Conservation (phyloP, 2,797 vertebrate genomes). For the Saxicola maurus region DNA sequence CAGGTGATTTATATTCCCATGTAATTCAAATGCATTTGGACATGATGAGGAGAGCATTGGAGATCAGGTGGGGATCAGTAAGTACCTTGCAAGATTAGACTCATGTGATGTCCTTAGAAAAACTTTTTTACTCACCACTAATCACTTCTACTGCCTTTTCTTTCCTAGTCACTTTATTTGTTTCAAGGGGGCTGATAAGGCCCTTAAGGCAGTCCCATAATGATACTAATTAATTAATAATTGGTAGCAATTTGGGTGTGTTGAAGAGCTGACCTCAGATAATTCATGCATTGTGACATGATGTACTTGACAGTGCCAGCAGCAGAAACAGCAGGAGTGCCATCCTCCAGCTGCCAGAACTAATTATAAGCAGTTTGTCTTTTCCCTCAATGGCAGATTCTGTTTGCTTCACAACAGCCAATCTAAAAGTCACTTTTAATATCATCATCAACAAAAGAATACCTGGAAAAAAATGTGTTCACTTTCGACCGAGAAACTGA, state of each 20-base stretch:
- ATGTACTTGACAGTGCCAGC: slow-evolving; percentile 54
- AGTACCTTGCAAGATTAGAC: neutral
- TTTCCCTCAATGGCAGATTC: slow-evolving; percentile 21
- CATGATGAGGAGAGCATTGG: neutral
- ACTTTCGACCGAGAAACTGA: neutral
- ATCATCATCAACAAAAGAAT: slow-evolving; percentile 26
- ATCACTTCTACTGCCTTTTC: neutral
- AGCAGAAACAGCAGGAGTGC: slow-evolving; percentile 60
- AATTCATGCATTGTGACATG: slow-evolving; percentile 51
- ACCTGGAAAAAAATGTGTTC: neutral
- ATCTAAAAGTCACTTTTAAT: slow-evolving; percentile 53
- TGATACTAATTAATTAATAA: slow-evolving; percentile 63
- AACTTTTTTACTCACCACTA: neutral
- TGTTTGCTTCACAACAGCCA: slow-evolving; percentile 33
- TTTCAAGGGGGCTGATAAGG: neutral
- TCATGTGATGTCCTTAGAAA: neutral
- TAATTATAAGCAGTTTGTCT: slow-evolving; percentile 60
- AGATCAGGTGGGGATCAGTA: neutral
- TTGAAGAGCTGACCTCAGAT: slow-evolving; percentile 52
- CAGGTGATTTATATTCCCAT: neutral
- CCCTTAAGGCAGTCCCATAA: slow-evolving; percentile 24
- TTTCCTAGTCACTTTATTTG: slow-evolving; percentile 12
- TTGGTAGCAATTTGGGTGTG: slow-evolving; percentile 45
- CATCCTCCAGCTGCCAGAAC: slow-evolving; percentile 60
- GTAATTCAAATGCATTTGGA: neutral